phyloP scores from a whole-genome alignment of 2,797 vertebrate species.

The Sparidentex hasta region DNA sequence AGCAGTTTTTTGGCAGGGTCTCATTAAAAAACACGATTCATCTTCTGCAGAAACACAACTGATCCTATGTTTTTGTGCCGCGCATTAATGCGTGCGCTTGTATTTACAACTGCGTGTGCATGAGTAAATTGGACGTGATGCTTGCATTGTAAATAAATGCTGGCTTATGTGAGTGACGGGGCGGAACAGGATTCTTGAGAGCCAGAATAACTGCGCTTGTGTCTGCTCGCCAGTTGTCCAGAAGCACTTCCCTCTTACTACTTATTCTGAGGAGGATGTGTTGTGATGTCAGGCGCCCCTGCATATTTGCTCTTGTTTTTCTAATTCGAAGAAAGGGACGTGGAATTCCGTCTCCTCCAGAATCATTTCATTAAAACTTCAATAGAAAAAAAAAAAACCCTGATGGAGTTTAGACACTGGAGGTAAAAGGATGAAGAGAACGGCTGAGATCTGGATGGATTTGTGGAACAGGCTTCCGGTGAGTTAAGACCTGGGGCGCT shows the following conservation, averaged over 20 bases:
- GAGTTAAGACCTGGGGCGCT: no score
- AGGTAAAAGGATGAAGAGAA: no score
- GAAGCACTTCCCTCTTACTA: conserved; percentile 5
- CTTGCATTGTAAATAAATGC: background rate
- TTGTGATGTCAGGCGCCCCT: background rate
- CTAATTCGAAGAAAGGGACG: conserved; percentile 20
- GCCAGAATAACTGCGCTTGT: background rate
- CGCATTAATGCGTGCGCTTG: background rate
- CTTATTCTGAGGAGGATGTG: background rate
- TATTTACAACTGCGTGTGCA: background rate
- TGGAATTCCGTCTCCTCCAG: conserved; percentile 4
- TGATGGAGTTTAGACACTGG: no score
- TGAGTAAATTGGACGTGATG: background rate
- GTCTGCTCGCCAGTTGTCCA: background rate
- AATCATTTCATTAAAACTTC: conserved; percentile 18
- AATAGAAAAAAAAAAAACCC: background rate
- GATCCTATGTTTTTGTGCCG: background rate
- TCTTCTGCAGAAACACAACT: background rate
- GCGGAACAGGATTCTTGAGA: background rate
- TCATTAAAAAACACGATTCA: background rate
- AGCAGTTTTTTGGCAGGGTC: background rate
- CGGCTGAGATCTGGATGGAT: no score
- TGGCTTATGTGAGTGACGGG: background rate
- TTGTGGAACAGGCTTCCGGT: no score
- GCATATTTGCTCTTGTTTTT: conserved; percentile 8